Conservation (phyloP, 2,888 invertebrate genomes). For the Sussaba pulchella region DNA sequence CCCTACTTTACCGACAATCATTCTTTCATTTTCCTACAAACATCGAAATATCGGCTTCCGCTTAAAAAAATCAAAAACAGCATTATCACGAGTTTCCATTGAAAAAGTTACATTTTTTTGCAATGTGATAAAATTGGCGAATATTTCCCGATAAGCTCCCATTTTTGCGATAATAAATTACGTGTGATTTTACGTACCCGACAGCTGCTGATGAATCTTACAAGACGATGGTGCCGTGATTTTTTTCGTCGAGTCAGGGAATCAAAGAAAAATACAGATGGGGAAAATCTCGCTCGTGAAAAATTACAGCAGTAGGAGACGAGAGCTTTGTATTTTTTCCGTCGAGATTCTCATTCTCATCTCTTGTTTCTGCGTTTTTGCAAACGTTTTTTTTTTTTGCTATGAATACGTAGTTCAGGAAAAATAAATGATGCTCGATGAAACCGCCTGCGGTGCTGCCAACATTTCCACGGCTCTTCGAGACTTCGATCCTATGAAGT, state of each 20-base stretch:
- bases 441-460: not conserved
- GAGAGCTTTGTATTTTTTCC: not conserved
- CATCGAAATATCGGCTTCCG: no score
- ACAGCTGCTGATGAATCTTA: not conserved
- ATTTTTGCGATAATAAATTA: no score
- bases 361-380: not conserved
- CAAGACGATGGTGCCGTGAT: not conserved
- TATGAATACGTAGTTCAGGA: not conserved
- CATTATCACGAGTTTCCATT: no score
- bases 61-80: no score
- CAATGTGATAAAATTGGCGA: no score
- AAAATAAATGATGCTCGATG: not conserved
- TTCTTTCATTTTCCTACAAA: no score
- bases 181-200: no score
- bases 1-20: no score
- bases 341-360: slow-evolving; percentile 7
- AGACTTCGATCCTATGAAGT: not conserved
- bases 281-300: not conserved
- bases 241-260: not conserved
- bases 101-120: no score
- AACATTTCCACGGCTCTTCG: not conserved
- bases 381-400: not conserved
- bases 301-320: not conserved
- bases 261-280: not conserved
- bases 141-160: no score